These are phyloP conservation scores for Varroa destructor DNA, from an alignment of 1,140 invertebrate species.

Conservation along the genomic window DNA sequence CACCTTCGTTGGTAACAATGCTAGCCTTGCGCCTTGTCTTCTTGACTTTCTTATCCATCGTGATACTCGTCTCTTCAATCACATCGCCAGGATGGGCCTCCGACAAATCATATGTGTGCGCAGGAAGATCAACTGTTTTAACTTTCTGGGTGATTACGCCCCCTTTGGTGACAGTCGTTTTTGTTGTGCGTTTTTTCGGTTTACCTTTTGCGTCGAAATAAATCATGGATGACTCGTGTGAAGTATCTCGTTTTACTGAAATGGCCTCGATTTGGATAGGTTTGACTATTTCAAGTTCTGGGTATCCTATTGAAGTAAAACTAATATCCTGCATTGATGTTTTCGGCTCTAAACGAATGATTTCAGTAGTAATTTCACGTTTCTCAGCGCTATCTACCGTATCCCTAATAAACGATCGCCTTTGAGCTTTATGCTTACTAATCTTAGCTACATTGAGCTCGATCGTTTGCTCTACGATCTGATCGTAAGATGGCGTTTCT, in stretches of 20 bases:
- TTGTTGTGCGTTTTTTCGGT: not conserved
- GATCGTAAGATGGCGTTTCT: not conserved
- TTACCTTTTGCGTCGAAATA: not conserved
- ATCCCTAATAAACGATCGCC: not conserved
- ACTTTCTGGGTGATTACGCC: not conserved
- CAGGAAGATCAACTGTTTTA: not conserved
- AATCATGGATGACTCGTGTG: not conserved
- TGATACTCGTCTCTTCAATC: not conserved
- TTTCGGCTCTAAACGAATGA: not conserved
- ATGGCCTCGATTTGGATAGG: constrained; percentile 1
- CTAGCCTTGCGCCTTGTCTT: not conserved
- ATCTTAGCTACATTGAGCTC: not conserved
- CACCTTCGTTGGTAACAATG: not conserved
- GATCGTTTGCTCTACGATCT: constrained; percentile 6
- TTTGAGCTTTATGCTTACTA: not conserved
- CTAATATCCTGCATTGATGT: not conserved
- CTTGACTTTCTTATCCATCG: not conserved
- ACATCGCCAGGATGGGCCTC: not conserved
- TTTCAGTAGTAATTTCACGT: not conserved
- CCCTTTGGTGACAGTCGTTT: not conserved
- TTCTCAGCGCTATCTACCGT: not conserved
- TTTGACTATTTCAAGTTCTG: constrained; percentile 6
- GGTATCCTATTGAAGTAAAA: constrained; percentile 15
- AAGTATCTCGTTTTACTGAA: not conserved
- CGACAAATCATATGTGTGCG: constrained; percentile 2